These are phyloP conservation scores for Latheticus oryzae DNA, from an alignment of 2,888 invertebrate species.

Conservation along the genomic window DNA sequence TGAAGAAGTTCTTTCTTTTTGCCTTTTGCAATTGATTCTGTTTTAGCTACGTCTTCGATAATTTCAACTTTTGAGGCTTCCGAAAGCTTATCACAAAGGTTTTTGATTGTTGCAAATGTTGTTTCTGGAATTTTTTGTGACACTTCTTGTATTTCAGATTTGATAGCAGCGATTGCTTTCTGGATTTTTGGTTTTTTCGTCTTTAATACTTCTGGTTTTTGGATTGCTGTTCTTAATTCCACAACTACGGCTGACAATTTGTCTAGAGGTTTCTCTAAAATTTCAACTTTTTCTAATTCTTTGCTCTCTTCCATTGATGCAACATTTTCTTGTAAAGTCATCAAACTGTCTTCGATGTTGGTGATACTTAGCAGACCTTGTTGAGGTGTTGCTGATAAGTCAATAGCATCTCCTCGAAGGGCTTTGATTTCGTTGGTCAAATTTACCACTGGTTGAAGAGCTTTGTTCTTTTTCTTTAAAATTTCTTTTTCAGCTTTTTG, in stretches of 20 bases:
- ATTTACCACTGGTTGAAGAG: constrained; percentile 22
- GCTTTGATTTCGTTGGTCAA: constrained; percentile 30
- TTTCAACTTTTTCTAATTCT: constrained; percentile 14
- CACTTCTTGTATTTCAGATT: constrained; percentile 39
- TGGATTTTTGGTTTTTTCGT: constrained; percentile 41
- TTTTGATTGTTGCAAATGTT: too few relatives aligned
- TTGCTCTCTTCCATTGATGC: constrained; percentile 1
- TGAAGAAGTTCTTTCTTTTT: constrained; percentile 12
- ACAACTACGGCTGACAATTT: constrained; percentile 22
- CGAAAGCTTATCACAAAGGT: too few relatives aligned
- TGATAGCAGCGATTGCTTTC: constrained; percentile 38
- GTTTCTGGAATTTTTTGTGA: constrained; percentile 23
- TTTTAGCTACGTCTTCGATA: background rate
- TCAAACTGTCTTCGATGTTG: constrained; percentile 28
- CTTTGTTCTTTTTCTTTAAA: too few relatives aligned
- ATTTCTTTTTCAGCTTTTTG: too few relatives aligned
- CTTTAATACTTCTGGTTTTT: constrained; percentile 41
- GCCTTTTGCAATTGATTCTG: constrained; percentile 26
- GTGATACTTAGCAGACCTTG: constrained; percentile 17
- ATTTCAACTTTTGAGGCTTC: constrained; percentile 2
- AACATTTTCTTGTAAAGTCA: constrained; percentile 8
- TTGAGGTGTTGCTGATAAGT: constrained; percentile 4
- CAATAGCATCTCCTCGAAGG: constrained; percentile 10
- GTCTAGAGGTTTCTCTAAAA: constrained; percentile 11
- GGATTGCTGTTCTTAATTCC: constrained; percentile 28